Percentiles rank a stretch among this genome's conserved stretches.
phyloP scores from a whole-genome alignment of 2,113 vertebrate genomes.

The Cryptomyrus ogoouensis region DNA sequence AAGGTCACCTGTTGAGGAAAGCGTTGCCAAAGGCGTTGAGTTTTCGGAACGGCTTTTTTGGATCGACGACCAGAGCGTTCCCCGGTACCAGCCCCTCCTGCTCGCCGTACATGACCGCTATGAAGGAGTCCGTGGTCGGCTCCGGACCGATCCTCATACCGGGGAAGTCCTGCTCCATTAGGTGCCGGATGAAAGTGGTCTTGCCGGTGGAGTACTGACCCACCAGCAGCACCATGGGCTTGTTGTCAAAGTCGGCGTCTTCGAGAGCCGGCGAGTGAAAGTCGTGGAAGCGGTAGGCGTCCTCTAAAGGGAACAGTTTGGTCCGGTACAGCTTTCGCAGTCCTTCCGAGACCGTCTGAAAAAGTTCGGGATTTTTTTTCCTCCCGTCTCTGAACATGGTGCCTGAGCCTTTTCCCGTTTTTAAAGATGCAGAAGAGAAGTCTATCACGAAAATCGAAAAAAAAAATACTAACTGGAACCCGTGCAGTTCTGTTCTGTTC shows the following conservation, averaged over 20 bases:
- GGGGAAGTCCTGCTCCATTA: slow-evolving; percentile 74
- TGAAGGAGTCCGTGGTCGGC: slow-evolving; percentile 58
- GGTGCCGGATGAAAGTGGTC: slow-evolving; percentile 76
- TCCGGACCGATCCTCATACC: slow-evolving; percentile 71
- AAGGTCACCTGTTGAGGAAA: slow-evolving; percentile 67
- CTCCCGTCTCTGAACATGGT: slow-evolving; percentile 73
- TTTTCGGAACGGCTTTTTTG: slow-evolving; percentile 56
- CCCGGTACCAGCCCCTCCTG: slow-evolving; percentile 67
- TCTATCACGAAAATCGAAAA: background rate
- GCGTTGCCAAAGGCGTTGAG: slow-evolving; percentile 73
- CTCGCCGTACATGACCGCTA: slow-evolving; percentile 70
- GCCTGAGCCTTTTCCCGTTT: background rate
- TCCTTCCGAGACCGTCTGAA: slow-evolving; percentile 73
- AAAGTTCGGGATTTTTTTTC: slow-evolving; percentile 68
- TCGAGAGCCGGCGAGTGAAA: slow-evolving; percentile 81
- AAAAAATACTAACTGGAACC: background rate
- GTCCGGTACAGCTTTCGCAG: slow-evolving; percentile 68
- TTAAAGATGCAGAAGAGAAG: background rate
- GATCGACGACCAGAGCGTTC: slow-evolving; percentile 49
- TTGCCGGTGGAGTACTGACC: slow-evolving; percentile 83
- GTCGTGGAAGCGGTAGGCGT: slow-evolving; percentile 77
- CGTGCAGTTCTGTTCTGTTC: background rate
- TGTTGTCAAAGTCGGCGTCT: slow-evolving; percentile 72
- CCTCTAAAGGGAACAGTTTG: slow-evolving; percentile 76
- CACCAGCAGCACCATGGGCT: slow-evolving; percentile 77